Evolutionary conservation across 2,888 invertebrate species (phyloP).

Genomic region (Chydorus sphaericus): DNA sequence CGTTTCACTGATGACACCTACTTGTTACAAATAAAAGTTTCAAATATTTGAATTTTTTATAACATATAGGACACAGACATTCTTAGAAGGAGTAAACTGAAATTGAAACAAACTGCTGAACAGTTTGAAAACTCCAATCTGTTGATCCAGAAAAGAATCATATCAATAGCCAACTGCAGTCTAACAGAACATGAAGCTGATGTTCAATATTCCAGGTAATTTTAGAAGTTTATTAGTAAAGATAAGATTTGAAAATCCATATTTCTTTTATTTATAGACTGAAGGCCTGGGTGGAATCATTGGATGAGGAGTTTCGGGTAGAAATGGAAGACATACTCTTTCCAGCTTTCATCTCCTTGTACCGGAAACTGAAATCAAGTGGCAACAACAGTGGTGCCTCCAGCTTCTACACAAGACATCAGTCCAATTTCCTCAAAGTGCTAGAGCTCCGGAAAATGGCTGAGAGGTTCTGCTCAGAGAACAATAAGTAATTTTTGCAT

Average conservation of each 20-base stretch:
- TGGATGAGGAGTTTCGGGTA: not conserved
- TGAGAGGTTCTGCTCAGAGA: not conserved
- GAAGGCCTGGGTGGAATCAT: not conserved
- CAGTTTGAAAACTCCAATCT: conserved; percentile 26
- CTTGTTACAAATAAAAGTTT: not conserved
- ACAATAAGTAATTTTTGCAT: not conserved
- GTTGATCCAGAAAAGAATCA: not conserved
- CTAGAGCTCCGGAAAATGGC: conserved; percentile 4
- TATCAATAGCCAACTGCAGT: not conserved
- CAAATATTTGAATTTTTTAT: not conserved
- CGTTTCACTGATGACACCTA: not conserved
- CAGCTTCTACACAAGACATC: not conserved
- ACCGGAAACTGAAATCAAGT: not conserved
- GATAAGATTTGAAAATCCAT: not conserved
- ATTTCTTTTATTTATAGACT: not conserved
- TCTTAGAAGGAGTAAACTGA: conserved; percentile 40
- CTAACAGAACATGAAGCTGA: conserved; percentile 1
- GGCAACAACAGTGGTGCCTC: conserved; percentile 2
- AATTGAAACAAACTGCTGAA: conserved; percentile 43
- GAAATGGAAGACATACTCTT: conserved; percentile 5
- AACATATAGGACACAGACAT: conserved; percentile 42
- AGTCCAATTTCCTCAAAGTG: not conserved
- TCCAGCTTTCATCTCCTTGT: not conserved
- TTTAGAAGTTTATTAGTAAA: not conserved
- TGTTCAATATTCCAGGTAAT: conserved; percentile 2